phyloP scores from a whole-genome alignment of 2,797 vertebrate species.

The Peromyscus nudipes region DNA sequence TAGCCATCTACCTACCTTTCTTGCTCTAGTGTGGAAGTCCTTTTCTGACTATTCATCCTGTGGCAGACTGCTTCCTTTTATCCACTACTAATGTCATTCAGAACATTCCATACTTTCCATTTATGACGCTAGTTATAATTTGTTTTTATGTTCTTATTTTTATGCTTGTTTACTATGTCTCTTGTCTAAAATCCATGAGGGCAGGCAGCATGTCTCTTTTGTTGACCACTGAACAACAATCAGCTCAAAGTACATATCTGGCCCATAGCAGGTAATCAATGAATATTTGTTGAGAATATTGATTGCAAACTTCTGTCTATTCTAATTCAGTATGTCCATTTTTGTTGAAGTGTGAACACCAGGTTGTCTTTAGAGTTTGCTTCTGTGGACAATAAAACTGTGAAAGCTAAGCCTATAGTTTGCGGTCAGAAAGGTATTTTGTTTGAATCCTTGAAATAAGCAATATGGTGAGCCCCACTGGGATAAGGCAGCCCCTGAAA shows the following conservation, averaged over 20 bases:
- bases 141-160: neutral
- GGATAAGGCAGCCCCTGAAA: neutral
- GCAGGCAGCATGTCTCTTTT: constrained; percentile 13
- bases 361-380: neutral
- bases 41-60: neutral
- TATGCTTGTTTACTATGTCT: constrained; percentile 25
- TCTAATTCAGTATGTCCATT: constrained; percentile 14
- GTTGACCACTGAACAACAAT: constrained; percentile 47
- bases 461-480: neutral
- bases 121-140: neutral
- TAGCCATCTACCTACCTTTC: neutral
- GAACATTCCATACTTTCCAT: constrained; percentile 19
- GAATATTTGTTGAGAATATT: constrained; percentile 62
- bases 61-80: neutral
- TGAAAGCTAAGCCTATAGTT: constrained; percentile 26
- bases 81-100: neutral
- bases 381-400: neutral
- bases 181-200: constrained; percentile 8
- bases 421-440: constrained; percentile 31
- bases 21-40: neutral
- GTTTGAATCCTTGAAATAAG: constrained; percentile 7
- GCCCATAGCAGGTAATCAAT: constrained; percentile 16
- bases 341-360: constrained; percentile 9
- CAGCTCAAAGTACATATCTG: constrained; percentile 12
- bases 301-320: constrained; percentile 42